Percentiles rank a stretch among this genome's conserved stretches.
Evolutionary conservation across 2,888 invertebrate genomes (phyloP).

Genomic region (Eupithecia insigniata): DNA sequence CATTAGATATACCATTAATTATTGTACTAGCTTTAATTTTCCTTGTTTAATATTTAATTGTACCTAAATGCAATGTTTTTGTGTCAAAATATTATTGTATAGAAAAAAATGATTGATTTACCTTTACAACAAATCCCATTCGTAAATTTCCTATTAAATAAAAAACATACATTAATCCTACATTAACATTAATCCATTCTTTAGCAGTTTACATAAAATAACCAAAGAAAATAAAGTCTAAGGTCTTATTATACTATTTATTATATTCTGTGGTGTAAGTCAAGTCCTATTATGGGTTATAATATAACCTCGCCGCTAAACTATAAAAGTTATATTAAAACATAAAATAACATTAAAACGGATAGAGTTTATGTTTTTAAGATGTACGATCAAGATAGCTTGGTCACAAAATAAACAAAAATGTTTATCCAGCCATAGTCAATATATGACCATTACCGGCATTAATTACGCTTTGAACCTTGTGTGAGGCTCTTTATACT

Average conservation of each 20-base stretch:
- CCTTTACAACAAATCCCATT: no score
- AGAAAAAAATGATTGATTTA: no score
- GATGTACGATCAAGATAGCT: slow-evolving; percentile 40
- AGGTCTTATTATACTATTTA: not conserved
- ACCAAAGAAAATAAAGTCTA: not conserved
- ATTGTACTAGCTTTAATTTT: no score
- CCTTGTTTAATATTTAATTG: no score
- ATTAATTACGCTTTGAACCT: slow-evolving; percentile 55
- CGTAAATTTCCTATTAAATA: no score
- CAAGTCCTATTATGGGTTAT: slow-evolving; percentile 26
- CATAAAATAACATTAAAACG: slow-evolving; percentile 45
- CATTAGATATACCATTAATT: no score
- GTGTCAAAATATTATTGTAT: no score
- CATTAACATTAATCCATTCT: no score
- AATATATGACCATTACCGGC: slow-evolving; percentile 37
- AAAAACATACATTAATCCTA: no score
- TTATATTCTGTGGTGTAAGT: not conserved
- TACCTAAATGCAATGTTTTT: no score
- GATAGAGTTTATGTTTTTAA: slow-evolving; percentile 40
- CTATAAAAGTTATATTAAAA: slow-evolving; percentile 40
- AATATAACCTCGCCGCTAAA: slow-evolving; percentile 34
- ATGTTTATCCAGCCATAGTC: slow-evolving; percentile 1
- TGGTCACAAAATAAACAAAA: slow-evolving; percentile 41
- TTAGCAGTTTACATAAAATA: no score
- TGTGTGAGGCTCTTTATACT: slow-evolving; percentile 26